Evolutionary conservation across 2,113 vertebrate species (phyloP), one percentile per base, ranked within the genome.

Genomic region (Recurvirostra avosetta): DNA sequence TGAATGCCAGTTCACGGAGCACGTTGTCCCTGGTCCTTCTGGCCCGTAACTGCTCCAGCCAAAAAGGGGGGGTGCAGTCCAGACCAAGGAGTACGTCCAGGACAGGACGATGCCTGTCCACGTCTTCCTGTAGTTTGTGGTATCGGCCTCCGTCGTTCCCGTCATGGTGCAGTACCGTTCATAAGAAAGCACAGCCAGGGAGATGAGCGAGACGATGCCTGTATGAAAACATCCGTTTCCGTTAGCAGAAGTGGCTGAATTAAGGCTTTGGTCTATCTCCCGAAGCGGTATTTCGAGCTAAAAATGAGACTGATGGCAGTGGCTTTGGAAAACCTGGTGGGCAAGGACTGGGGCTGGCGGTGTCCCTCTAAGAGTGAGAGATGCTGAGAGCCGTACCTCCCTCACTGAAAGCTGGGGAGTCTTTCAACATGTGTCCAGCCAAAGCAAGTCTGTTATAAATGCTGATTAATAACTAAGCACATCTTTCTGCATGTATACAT

Each of bases 141-240:
- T 92, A 87, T 98, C 98, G 0, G 98, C 98, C 96, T 98, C 98
- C 7, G 97, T 96, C 12, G 95, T 96, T 22, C 98, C 91, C 32
- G 97, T 98, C 98, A 99, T 98, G 80, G 98, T 98, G 96, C 96
- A 97, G 95, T 98, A 99, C n/a, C 98, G 97, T 87, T 99, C 98
- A 2, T 98, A 99, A 13, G 98, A 99, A 38, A 99, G 98, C 74
- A 98, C 97, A 11, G 98, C 98, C 98, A 98, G 88, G 9, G 98
- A 98, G 94, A 98, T 97, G 75, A 99, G 98, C 2, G 98, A 99
- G 85, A 98, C 98, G 3, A 98, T 98, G 67, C 98, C 99, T 99
- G 66, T 5, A 20, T 27, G 74, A 86, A 80, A 85, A 20, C 29
- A 93, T 11, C 55, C 38, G 29, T 32, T 26, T 9, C 16, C 12